Evolutionary conservation across 2,113 vertebrate genomes (phyloP), one percentile per base, ranked within the genome.

Genomic region (Sander vitreus): DNA sequence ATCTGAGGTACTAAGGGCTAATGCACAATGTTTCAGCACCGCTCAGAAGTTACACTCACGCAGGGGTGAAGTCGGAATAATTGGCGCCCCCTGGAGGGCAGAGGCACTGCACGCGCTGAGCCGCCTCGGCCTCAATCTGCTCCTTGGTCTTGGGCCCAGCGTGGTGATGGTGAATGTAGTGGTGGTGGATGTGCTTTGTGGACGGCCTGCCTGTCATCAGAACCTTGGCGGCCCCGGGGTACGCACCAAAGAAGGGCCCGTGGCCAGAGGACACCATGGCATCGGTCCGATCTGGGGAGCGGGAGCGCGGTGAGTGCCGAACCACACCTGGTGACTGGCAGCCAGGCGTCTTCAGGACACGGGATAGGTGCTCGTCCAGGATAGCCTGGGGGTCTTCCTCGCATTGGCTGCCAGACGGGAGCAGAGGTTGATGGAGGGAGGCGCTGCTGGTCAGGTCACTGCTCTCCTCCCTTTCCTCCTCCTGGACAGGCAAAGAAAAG

Each of bases 341-440:
- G 78, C 98, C 97, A 0, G 98, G 98, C 1, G 98, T 99, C 96
- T 97, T 97, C 70, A 99, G 95, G 77, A 99, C 98, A 0, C 98
- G 95, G 6, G 97, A 99, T 4, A 99, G 95, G 89, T 99, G 98
- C 88, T 99, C 98, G 0, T 99, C 98, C 76, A 99, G 93, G 82
- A 99, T 99, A 10, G 97, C 97, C 93, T 99, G 98, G 0, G 98
- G 97, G 87, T 99, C 98, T 13, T 99, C 98, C 79, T 99, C 97
- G 0, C 95, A 96, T 75, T 93, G 95, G 89, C 95, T 93, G 0
- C 78, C 68, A 18, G 89, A 2, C 1, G 96, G 93, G 0, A 96
- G 92, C 58, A 97, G 94, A 2, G 95, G 95, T 2, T 91, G 92
- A 13, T 87, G 77, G 79, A 91, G 73, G 69, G 89, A 76, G 14